Conservation (phyloP, 2,888 invertebrate species). For the Epistrophella euchroma region DNA sequence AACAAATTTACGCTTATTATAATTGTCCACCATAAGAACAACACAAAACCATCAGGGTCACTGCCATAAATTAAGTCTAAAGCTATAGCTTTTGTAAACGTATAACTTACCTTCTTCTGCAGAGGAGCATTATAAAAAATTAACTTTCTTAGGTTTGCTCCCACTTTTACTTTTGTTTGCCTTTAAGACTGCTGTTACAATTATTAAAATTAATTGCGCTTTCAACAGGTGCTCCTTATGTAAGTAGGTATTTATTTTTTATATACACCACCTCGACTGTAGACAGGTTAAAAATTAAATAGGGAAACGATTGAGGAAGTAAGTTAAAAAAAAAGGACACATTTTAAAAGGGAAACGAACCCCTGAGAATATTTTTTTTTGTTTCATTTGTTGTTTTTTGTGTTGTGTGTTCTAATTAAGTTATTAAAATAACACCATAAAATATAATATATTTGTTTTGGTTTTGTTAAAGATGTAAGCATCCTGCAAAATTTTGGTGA, state of each 20-base stretch:
- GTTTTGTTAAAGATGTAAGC: too few relatives aligned
- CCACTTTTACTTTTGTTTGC: background rate
- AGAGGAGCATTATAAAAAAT: constrained; percentile 32
- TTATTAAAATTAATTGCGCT: constrained; percentile 73
- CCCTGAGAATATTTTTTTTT: too few relatives aligned
- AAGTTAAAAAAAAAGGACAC: too few relatives aligned
- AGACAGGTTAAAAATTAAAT: background rate
- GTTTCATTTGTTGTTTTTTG: too few relatives aligned
- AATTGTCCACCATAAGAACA: constrained; percentile 19
- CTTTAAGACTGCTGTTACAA: constrained; percentile 51
- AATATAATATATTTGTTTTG: too few relatives aligned
- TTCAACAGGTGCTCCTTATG: constrained; percentile 59
- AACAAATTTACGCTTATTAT: constrained; percentile 30
- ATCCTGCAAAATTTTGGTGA: too few relatives aligned
- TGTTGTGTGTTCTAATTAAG: too few relatives aligned
- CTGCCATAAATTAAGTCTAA: constrained; percentile 59
- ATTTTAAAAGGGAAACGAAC: too few relatives aligned
- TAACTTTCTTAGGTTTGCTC: constrained; percentile 30
- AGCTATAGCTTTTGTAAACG: background rate
- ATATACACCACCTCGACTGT: background rate
- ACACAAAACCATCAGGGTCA: constrained; percentile 40
- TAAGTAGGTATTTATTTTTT: background rate
- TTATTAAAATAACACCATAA: too few relatives aligned
- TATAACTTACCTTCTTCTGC: constrained; percentile 8
- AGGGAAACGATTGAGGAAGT: too few relatives aligned